Base-by-base conservation (phyloP, 2,888 invertebrate species). In the Unio pictorum region DNA sequence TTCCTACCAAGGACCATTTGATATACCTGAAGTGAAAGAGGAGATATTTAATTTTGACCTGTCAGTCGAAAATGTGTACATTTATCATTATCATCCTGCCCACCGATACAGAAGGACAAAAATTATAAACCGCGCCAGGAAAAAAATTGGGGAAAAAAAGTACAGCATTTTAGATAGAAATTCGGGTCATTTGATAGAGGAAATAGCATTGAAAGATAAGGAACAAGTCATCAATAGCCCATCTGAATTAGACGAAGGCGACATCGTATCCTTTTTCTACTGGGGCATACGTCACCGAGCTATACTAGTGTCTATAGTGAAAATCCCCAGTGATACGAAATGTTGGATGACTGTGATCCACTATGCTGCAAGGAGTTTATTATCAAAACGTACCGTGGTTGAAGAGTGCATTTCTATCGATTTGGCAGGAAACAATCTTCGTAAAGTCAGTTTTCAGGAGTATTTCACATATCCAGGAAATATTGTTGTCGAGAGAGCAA, bases 41-140 rank as follows among this genome's bases (percentile, higher is more conserved):
- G 74, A 74, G n/a, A 26, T 18, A 2, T 66, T 68, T 20, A 34
- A 11, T 18, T 64, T 74, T 64, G 71, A 74, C 34, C 58, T 74
- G 54, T 66, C 64, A 20, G 28, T 34, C 15, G 68, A 66, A 30
- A 67, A 74, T 34, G 60, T 74, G 15, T 69, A 66, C 71, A 68
- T 71, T 23, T 68, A 69, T 56, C 57, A 64, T 11, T 66, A 66
- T 56, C 71, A 68, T 59, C 68, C 71, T 1, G 18, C 68, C 1
- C 67, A 66, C 34, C 55, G 56, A 28, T 74, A 56, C 56, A 62
- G 57, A 5, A 63, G 15, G 23, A 23, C 63, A 15, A 67, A 66
- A 17, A 55, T 74, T 4, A 18, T 74, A 2, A 26, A 61, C 4
- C 23, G 74, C n/a, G 71, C 71, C 5, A 68, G 69, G 55, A 64